Conservation (phyloP, 92 coral and sea anemone genomes). For the Umimayanthus chanpuru region DNA sequence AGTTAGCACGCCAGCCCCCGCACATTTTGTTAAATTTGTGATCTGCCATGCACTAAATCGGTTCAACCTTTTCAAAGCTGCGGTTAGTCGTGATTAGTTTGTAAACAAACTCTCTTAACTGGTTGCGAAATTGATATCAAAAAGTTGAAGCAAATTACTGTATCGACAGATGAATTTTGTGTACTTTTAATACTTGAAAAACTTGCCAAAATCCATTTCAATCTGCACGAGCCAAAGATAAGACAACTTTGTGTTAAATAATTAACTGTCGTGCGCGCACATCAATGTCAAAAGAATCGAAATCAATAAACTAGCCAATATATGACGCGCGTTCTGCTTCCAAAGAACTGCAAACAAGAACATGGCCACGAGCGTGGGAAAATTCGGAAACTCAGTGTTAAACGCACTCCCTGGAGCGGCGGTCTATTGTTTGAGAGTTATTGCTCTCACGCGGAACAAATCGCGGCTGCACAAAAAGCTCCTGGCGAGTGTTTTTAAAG, state of each 20-base stretch:
- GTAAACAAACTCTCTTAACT: slow-evolving; percentile 28
- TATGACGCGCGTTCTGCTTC: background rate
- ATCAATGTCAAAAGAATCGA: background rate
- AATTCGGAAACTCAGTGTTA: background rate
- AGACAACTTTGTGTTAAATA: background rate
- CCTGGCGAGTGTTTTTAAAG: slow-evolving; percentile 11
- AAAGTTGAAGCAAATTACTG: background rate
- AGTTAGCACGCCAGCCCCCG: background rate
- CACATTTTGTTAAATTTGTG: background rate
- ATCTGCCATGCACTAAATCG: background rate
- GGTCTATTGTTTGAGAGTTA: background rate
- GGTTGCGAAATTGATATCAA: background rate
- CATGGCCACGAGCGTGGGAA: slow-evolving; percentile 21
- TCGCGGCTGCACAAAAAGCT: slow-evolving; percentile 33
- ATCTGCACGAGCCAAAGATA: background rate
- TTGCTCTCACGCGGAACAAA: slow-evolving; percentile 29
- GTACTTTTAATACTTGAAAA: background rate
- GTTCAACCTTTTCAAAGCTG: background rate
- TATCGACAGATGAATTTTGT: too few species aligned
- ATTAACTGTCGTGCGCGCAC: background rate
- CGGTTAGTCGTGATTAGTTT: background rate
- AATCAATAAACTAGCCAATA: background rate
- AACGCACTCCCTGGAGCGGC: slow-evolving; percentile 20
- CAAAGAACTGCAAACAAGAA: background rate
- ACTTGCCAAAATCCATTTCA: background rate